These are phyloP conservation scores for Sabatieria punctata DNA, from an alignment of 2,888 invertebrate species.

Conservation along the genomic window DNA sequence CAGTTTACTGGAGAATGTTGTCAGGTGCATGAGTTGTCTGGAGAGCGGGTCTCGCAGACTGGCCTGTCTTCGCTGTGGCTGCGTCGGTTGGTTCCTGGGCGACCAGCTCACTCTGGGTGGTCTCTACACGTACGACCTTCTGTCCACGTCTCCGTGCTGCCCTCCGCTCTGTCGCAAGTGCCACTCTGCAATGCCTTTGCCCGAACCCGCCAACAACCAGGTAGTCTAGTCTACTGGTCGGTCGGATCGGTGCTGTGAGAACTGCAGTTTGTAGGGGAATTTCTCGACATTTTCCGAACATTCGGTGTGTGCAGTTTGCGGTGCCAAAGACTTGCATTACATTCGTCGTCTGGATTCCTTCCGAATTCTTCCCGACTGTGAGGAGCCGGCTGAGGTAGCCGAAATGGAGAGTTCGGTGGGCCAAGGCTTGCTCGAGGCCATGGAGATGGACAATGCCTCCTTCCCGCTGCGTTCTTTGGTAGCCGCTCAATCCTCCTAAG, in stretches of 20 bases:
- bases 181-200: constrained; percentile 66
- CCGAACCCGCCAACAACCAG: constrained; percentile 74
- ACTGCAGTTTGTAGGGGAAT: too few species aligned
- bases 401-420: too few species aligned
- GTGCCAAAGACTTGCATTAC: constrained; percentile 76
- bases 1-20: too few species aligned
- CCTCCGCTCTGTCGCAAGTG: constrained; percentile 82
- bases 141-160: constrained; percentile 91
- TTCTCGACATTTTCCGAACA: constrained; percentile 88
- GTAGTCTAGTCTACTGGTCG: too few species aligned
- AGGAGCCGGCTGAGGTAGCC: too few species aligned
- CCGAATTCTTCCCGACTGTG: too few species aligned
- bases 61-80: constrained; percentile 66
- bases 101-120: constrained; percentile 81
- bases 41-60: constrained; percentile 49
- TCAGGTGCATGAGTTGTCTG: constrained; percentile 69
- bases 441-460: too few species aligned
- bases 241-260: too few species aligned
- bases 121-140: constrained; percentile 95
- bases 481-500: too few species aligned
- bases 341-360: constrained; percentile 2
- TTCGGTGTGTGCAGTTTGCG: constrained; percentile 76
- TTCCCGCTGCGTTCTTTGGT: too few species aligned
- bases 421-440: too few species aligned
- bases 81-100: constrained; percentile 66